A percentile compares a stretch with the other conserved stretches of the same genome.
These are phyloP conservation scores for Vimba vimba DNA, from an alignment of 2,113 vertebrate genomes.

Conservation along the genomic window DNA sequence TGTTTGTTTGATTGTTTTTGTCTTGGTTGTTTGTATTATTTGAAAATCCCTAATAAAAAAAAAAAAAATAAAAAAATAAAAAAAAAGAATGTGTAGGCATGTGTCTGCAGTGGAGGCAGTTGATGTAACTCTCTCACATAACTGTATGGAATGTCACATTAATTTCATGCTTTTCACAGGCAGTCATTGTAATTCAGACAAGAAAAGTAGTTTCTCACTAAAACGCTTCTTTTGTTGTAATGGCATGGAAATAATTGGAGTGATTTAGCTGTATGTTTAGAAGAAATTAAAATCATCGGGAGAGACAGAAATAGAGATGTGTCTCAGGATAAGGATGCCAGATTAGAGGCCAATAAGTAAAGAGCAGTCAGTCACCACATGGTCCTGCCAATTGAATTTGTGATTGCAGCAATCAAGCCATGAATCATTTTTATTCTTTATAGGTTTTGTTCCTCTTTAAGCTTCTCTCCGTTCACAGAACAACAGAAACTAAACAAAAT, in stretches of 20 bases:
- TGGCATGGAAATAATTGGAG: constrained; percentile 35
- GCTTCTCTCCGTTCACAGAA: constrained; percentile 21
- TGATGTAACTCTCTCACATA: constrained; percentile 10
- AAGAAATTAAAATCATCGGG: constrained; percentile 41
- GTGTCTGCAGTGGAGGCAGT: neutral
- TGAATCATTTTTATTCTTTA: constrained; percentile 40
- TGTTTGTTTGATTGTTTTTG: too few relatives aligned
- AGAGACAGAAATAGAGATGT: neutral
- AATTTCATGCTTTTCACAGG: constrained; percentile 12
- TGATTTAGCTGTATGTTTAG: constrained; percentile 47
- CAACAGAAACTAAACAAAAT: constrained; percentile 4
- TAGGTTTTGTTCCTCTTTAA: constrained; percentile 20
- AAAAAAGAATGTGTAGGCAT: constrained; percentile 14
- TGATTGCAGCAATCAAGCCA: constrained; percentile 55
- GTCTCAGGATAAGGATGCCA: constrained; percentile 2
- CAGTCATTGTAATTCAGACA: constrained; percentile 20
- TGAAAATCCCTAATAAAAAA: too few relatives aligned
- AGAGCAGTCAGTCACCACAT: constrained; percentile 41
- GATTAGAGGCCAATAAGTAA: constrained; percentile 42
- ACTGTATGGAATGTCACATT: constrained; percentile 37
- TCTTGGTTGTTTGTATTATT: too few relatives aligned
- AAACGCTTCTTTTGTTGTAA: constrained; percentile 40
- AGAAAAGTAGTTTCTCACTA: neutral
- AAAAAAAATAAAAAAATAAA: too few relatives aligned
- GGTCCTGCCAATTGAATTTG: constrained; percentile 36